Evolutionary conservation across 2,888 invertebrate species (phyloP), one percentile per base, ranked within the genome.

Genomic region (Petrolisthes cinctipes): DNA sequence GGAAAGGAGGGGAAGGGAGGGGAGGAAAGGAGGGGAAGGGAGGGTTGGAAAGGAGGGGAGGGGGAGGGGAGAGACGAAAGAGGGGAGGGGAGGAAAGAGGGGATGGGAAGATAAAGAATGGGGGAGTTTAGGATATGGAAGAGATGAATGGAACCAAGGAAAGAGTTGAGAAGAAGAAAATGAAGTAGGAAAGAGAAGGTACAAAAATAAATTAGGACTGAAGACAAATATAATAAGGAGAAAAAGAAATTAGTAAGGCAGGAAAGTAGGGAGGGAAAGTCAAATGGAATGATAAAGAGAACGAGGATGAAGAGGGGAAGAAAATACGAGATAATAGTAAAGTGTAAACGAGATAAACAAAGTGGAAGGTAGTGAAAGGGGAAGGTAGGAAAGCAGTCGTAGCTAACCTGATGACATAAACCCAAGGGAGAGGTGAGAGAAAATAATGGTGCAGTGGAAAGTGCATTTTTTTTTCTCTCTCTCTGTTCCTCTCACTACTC

Each of bases 11-110:
- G 20, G n/a, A 20, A 54, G 17, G 54, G 81, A 61, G 23, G 20
- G 11, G 23, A 23, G 61, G 23, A 7, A 20, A 37, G 7, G 4
- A 4, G 53, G 23, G 71, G 53, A 11, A 17, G 3, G 51, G 20
- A 17, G n/a, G 53, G 82, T 68, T 61, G 68, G 71, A 82, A 14
- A 14, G 37, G 68, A 68, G 53, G 71, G 14, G 82, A 82, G 82
- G 51, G 61, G 61, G 61, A 37, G n/a, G 61, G 11, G 61, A 54
- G 56, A 79, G 79, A 79, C 61, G 66, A 66, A 82, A 66, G 66
- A 66, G 66, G 82, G 66, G 81, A 81, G 81, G 57, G 81, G 57
- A 61, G 57, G 81, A 81, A 61, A 82, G 82, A 82, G 68, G 51
- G 82, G 37, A 56, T 0, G 56, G 5, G 17, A 56, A 53, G 9